Conservation (phyloP, 2,888 invertebrate species). For the Agrotis segetum region DNA sequence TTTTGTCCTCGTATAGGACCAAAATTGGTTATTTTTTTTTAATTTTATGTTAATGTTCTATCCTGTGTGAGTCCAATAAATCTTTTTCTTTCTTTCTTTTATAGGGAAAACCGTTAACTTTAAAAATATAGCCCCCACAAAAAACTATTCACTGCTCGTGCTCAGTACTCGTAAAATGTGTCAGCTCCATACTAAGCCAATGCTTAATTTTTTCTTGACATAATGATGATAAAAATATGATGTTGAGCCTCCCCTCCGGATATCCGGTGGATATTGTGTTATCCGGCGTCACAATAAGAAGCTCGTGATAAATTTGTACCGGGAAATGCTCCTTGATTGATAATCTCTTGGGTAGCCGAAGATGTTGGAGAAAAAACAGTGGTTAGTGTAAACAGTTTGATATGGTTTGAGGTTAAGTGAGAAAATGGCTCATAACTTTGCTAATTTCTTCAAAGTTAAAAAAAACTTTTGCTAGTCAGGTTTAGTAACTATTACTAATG, state of each 20-base stretch:
- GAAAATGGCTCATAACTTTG: no score
- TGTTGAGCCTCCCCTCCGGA: slow-evolving; percentile 89
- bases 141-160: no score
- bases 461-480: no score
- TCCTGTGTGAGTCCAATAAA: no score
- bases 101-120: no score
- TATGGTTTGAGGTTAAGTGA: background rate
- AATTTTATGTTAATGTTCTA: no score
- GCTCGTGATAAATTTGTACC: slow-evolving; percentile 89
- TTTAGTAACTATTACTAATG: no score
- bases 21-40: no score
- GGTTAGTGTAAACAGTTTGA: slow-evolving; percentile 29
- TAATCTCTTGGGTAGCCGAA: slow-evolving; percentile 72
- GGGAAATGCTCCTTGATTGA: slow-evolving; percentile 88
- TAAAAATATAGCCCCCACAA: background rate
- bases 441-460: no score
- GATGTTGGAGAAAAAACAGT: slow-evolving; percentile 43
- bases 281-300: slow-evolving; percentile 88
- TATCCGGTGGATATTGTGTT: slow-evolving; percentile 90
- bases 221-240: slow-evolving; percentile 91
- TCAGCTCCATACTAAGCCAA: slow-evolving; percentile 68
- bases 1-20: no score
- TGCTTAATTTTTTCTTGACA: slow-evolving; percentile 81
- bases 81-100: no score
- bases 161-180: no score